Evolutionary conservation across 2,888 invertebrate genomes (phyloP).

Genomic region (Melitaea athalia): DNA sequence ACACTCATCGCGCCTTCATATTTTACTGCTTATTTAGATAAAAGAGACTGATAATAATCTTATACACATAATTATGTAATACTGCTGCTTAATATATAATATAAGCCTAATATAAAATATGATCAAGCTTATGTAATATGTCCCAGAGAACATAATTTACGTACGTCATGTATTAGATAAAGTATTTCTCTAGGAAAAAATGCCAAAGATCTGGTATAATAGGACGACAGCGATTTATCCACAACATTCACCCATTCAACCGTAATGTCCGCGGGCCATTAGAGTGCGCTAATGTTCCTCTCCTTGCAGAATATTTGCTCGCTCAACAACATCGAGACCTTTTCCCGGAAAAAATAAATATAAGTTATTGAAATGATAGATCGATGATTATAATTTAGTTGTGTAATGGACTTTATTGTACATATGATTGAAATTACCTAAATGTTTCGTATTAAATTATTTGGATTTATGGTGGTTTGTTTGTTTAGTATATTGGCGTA

Average conservation of each 20-base stretch:
- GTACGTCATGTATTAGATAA: background rate
- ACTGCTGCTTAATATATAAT: too few relatives aligned
- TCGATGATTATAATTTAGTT: background rate
- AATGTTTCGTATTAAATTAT: background rate
- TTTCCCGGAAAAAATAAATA: conserved; percentile 9
- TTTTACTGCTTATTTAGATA: too few relatives aligned
- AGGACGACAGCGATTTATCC: conserved; percentile 18
- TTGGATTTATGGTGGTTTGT: background rate
- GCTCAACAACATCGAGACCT: conserved; percentile 19
- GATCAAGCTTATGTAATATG: background rate
- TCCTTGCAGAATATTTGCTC: conserved; percentile 30
- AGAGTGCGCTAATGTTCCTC: conserved; percentile 34
- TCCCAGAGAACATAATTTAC: background rate
- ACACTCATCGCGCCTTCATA: too few relatives aligned
- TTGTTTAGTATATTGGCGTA: background rate
- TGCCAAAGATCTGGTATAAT: conserved; percentile 1
- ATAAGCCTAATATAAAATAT: too few relatives aligned
- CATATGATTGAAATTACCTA: background rate
- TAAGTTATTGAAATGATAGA: background rate
- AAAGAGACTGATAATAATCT: too few relatives aligned
- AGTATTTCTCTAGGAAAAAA: background rate
- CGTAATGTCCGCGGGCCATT: conserved; percentile 30
- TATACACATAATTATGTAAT: too few relatives aligned
- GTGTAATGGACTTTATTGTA: background rate
- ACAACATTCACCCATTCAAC: conserved; percentile 10